Conservation (phyloP, 1,140 invertebrate species). For the Diuraphis noxia region DNA sequence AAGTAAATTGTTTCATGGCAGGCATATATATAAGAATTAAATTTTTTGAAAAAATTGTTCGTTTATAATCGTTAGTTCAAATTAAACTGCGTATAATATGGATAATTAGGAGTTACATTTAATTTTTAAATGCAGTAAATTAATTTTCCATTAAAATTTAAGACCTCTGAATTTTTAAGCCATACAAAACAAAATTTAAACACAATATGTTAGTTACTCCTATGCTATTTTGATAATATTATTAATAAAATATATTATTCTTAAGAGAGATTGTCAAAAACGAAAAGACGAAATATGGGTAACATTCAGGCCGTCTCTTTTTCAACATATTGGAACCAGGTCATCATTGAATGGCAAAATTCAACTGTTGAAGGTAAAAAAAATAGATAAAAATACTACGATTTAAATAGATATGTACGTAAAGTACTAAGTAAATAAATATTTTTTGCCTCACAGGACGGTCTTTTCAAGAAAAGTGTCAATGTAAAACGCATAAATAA, state of each 20-base stretch:
- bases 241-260: not conserved
- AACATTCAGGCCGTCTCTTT: constrained; percentile 88
- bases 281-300: constrained; percentile 81
- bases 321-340: constrained; percentile 94
- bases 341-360: constrained; percentile 96
- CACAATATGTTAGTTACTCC: not conserved
- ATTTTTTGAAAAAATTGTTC: too few relatives aligned
- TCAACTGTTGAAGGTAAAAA: constrained; percentile 86
- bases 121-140: not conserved
- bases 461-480: not conserved
- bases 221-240: not conserved
- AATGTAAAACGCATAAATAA: constrained; percentile 8
- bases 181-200: not conserved
- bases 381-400: too few relatives aligned
- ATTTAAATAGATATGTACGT: not conserved
- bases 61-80: not conserved
- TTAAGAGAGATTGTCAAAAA: constrained; percentile 83
- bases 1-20: constrained; percentile 62
- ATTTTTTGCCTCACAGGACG: not conserved
- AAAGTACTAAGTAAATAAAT: not conserved
- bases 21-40: not conserved
- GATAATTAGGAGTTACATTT: not conserved
- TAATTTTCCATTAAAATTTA: not conserved
- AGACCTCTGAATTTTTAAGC: not conserved
- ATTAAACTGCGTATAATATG: not conserved